These are phyloP conservation scores for Epinotia demarniana DNA, from an alignment of 2,888 invertebrate genomes.

Conservation along the genomic window DNA sequence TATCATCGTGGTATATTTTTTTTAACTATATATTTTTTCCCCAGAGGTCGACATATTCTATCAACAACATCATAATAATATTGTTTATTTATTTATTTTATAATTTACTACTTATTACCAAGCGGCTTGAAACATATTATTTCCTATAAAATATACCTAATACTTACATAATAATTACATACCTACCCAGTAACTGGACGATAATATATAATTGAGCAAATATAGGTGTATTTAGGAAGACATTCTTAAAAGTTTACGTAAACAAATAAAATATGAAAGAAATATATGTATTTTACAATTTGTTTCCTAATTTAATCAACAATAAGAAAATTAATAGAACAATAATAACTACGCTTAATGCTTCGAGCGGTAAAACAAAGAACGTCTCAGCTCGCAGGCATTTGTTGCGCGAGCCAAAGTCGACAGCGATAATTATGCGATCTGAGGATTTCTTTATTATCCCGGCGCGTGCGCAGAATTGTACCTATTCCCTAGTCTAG, in stretches of 20 bases:
- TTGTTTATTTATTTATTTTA: not conserved
- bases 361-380: too few relatives aligned
- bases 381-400: too few relatives aligned
- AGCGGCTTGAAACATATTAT: not conserved
- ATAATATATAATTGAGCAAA: conserved; percentile 68
- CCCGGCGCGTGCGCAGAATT: not conserved
- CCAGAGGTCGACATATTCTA: too few relatives aligned
- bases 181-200: conserved; percentile 2
- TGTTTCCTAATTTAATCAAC: not conserved
- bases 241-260: conserved; percentile 46
- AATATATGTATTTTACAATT: not conserved
- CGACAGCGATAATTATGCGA: too few relatives aligned
- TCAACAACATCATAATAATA: not conserved
- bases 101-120: not conserved
- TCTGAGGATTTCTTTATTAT: too few relatives aligned
- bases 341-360: too few relatives aligned
- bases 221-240: conserved; percentile 68
- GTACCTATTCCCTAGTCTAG: not conserved
- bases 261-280: not conserved
- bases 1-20: too few relatives aligned
- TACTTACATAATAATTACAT: not conserved
- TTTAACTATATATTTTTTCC: too few relatives aligned
- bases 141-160: not conserved
- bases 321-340: not conserved
- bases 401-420: too few relatives aligned